Conservation (phyloP, 2,113 vertebrate species). For the Urocolius indicus region DNA sequence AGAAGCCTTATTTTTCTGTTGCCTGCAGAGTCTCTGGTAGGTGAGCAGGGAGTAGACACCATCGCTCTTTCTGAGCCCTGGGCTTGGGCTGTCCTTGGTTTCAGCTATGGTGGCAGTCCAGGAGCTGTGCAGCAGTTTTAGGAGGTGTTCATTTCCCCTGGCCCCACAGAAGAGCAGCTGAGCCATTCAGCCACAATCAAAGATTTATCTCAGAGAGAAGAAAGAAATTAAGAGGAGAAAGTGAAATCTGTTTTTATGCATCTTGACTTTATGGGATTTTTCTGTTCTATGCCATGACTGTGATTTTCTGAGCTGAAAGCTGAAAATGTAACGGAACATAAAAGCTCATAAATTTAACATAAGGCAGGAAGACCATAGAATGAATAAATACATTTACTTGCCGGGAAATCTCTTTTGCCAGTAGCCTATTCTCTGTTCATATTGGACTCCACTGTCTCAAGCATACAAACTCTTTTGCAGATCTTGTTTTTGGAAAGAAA, state of each 20-base stretch:
- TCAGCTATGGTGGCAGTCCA: neutral
- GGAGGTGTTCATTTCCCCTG: neutral
- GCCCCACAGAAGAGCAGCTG: neutral
- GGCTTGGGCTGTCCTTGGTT: neutral
- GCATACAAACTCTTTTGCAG: neutral
- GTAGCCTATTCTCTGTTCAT: neutral
- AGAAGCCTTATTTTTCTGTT: neutral
- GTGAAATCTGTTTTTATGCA: conserved; percentile 40
- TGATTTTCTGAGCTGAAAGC: conserved; percentile 23
- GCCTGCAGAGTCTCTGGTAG: neutral
- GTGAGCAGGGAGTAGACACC: neutral
- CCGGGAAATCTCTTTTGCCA: neutral
- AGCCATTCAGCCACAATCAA: neutral
- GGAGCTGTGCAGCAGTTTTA: neutral
- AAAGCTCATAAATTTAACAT: conserved; percentile 59
- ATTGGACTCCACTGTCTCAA: rapidly evolving
- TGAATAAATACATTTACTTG: conserved; percentile 43
- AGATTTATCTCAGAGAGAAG: conserved; percentile 9
- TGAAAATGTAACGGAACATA: conserved; percentile 46
- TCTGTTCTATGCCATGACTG: neutral
- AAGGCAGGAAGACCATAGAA: neutral
- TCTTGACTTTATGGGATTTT: conserved; percentile 31
- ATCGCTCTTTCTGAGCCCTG: neutral
- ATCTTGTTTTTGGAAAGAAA: neutral
- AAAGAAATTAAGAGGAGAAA: conserved; percentile 26